These are phyloP conservation scores for Geopemphigus sp. DNA, from an alignment of 1,140 invertebrate species.

Conservation along the genomic window DNA sequence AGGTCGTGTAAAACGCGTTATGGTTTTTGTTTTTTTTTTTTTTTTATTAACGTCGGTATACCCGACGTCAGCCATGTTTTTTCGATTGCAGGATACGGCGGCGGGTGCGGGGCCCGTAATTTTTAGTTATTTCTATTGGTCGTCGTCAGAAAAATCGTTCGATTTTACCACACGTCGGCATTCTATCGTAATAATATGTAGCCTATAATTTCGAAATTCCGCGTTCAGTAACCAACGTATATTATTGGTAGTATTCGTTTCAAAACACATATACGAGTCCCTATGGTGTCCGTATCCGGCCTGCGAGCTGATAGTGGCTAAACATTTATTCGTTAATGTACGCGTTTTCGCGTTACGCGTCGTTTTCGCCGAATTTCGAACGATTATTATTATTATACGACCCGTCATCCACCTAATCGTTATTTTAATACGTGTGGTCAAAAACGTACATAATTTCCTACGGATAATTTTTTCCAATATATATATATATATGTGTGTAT, in stretches of 20 bases:
- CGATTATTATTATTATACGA: background rate
- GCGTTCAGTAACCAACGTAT: no score
- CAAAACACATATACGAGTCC: no score
- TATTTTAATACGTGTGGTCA: background rate
- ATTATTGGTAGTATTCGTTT: no score
- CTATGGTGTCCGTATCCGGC: no score
- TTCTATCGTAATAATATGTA: no score
- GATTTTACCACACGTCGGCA: no score
- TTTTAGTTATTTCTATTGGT: no score
- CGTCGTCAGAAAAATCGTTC: no score
- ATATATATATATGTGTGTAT: background rate
- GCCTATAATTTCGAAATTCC: no score
- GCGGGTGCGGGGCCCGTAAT: no score
- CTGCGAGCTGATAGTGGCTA: no score
- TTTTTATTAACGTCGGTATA: background rate
- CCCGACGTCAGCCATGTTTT: background rate
- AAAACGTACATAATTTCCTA: background rate
- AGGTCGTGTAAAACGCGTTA: background rate
- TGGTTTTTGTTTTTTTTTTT: background rate
- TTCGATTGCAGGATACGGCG: background rate
- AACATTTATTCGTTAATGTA: no score
- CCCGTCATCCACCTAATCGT: background rate
- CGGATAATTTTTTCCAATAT: background rate
- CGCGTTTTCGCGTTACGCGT: background rate
- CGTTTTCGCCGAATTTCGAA: background rate